Conservation (phyloP, 2,888 invertebrate genomes). For the Ochropacha duplaris region DNA sequence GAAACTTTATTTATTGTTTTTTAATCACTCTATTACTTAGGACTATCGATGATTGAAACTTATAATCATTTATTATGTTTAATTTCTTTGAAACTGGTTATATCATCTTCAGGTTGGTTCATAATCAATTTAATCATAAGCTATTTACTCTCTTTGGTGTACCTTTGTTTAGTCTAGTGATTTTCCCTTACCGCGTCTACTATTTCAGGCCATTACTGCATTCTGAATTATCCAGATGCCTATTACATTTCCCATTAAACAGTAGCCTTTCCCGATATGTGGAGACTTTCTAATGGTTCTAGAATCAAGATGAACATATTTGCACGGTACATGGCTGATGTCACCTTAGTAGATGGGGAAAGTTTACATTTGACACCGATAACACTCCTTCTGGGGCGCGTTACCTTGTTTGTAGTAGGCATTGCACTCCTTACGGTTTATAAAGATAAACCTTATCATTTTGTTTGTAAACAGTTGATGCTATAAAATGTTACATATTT, state of each 20-base stretch:
- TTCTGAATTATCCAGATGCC: background rate
- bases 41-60: background rate
- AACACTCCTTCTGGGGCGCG: background rate
- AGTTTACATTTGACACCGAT: slow-evolving; percentile 37
- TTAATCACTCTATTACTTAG: background rate
- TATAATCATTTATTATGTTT: background rate
- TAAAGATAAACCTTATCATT: background rate
- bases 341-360: slow-evolving; percentile 34
- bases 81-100: background rate
- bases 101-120: too few species aligned
- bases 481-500: background rate
- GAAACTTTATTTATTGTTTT: background rate
- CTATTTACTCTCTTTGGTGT: too few species aligned
- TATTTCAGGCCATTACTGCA: background rate
- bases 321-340: slow-evolving; percentile 37
- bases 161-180: background rate
- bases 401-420: background rate
- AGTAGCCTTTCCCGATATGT: slow-evolving; percentile 14
- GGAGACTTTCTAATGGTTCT: slow-evolving; percentile 39
- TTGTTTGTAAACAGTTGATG: background rate
- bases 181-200: background rate
- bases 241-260: slow-evolving; percentile 5
- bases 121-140: too few species aligned
- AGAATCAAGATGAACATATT: slow-evolving; percentile 41
- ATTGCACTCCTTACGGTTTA: background rate